Base-by-base conservation (phyloP, 2,113 vertebrate species). In the Ailuropoda melanoleuca region DNA sequence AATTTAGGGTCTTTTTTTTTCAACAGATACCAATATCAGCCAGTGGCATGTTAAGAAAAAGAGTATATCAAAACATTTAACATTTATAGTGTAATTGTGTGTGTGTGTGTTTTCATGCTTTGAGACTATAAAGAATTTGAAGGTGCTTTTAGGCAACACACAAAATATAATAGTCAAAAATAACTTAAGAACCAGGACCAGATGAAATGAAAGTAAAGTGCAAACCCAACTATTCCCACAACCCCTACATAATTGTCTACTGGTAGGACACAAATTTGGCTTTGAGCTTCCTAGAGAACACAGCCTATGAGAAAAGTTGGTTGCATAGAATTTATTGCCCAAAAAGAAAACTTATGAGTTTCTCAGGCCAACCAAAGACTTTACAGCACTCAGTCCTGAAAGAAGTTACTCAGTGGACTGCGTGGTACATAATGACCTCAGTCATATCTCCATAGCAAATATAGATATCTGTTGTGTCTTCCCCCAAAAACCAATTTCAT, bases 71-170 rank as follows among this genome's bases (percentile, higher is more conserved):
- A 87, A 92, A 68, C 58, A 86, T 39, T 64, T 90, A n/a, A 74
- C 66, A 88, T 62, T 50, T 70, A 48, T 43, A 88, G 19, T 88
- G 80, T 72, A 72, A 17, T 53, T 85, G 78, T 60, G 24, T 53
- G 34, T n/a, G 15, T 74, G 66, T 68, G 17, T 85, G 72, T 4
- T 39, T n/a, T 39, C 0, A 15, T 81, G 15, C 26, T 88, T 97
- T 98, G 62, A 62, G 31, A 53, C 23, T 58, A 68, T 87, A n/a
- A 78, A 90, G 48, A 92, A 95, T 53, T 74, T 92, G 34, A 93
- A 39, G 56, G 19, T 68, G 31, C 19, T 81, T 96, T 88, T 37
- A 64, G 29, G 50, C 11, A 62, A 86, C 53, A 77, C 4, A 50
- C 75, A 62, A 72, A 93, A 74, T 77, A 29, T 43, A 58, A 46